A percentile compares a stretch with the other conserved stretches of the same genome.
Evolutionary conservation across 2,113 vertebrate genomes (phyloP).

Genomic region (Platysteira castanea): DNA sequence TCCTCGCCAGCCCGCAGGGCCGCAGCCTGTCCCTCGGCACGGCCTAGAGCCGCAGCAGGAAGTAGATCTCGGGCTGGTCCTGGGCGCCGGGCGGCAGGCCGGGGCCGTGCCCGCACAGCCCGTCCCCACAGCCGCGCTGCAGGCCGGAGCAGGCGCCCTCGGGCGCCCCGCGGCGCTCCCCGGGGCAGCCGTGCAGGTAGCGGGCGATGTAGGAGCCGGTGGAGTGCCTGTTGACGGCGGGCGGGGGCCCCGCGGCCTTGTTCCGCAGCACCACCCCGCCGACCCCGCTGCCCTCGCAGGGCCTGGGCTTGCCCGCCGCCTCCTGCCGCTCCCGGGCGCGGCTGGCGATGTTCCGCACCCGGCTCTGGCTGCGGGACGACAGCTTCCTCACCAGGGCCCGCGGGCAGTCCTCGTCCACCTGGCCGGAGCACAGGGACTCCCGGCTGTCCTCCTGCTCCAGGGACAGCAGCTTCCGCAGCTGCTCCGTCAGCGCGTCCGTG

Average conservation of each 20-base stretch:
- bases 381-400: constrained; percentile 84
- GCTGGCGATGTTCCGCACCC: constrained; percentile 93
- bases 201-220: constrained; percentile 92
- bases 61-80: constrained; percentile 94
- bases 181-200: constrained; percentile 74
- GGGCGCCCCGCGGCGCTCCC: constrained; percentile 78
- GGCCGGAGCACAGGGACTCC: constrained; percentile 11
- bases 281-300: background rate
- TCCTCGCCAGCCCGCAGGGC: background rate
- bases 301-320: constrained; percentile 45
- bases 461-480: constrained; percentile 86
- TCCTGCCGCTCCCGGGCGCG: constrained; percentile 91
- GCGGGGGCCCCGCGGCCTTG: constrained; percentile 71
- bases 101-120: constrained; percentile 63
- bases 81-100: constrained; percentile 65
- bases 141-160: constrained; percentile 84
- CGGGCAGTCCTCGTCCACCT: constrained; percentile 72
- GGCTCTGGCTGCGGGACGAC: constrained; percentile 93
- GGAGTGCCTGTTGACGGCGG: constrained; percentile 82
- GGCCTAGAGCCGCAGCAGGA: constrained; percentile 84
- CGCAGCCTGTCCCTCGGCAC: background rate
- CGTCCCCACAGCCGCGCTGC: constrained; percentile 70
- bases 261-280: constrained; percentile 81
- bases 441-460: constrained; percentile 81
- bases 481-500: constrained; percentile 85